phyloP scores from a whole-genome alignment of 2,797 vertebrate species.

The Malacoctenus gilli region DNA sequence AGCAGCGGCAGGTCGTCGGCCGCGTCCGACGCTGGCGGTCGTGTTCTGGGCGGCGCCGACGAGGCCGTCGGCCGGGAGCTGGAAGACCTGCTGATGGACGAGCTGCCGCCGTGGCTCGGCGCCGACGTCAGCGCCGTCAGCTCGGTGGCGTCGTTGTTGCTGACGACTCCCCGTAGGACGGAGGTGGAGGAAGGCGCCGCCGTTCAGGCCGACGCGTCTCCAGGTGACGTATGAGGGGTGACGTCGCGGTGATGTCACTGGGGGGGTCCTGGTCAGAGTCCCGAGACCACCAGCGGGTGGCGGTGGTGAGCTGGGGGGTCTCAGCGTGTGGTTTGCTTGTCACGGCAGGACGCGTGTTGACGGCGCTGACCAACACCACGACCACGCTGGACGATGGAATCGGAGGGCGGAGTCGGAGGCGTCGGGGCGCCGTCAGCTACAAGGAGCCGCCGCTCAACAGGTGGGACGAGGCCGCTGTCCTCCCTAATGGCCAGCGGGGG shows the following conservation, averaged over 20 bases:
- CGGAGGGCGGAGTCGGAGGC: conserved; percentile 52
- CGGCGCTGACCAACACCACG: conserved; percentile 72
- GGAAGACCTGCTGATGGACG: conserved; percentile 59
- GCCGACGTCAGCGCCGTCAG: conserved; percentile 26
- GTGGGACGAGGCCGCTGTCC: conserved; percentile 45
- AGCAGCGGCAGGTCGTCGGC: conserved; percentile 1
- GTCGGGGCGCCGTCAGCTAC: conserved; percentile 64
- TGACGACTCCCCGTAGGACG: conserved; percentile 32
- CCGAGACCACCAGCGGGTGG: no score
- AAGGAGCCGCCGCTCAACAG: conserved; percentile 78
- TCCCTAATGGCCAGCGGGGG: no score
- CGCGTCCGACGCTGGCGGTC: no score
- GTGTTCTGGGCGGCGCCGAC: no score
- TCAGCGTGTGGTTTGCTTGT: neutral
- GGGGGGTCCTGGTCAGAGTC: no score
- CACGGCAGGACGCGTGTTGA: conserved; percentile 62
- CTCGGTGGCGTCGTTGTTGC: conserved; percentile 1
- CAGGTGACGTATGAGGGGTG: no score
- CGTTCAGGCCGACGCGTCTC: conserved; percentile 19
- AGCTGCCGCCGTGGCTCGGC: conserved; percentile 71
- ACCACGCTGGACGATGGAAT: conserved; percentile 24
- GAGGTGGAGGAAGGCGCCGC: conserved; percentile 22
- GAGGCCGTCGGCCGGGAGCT: conserved; percentile 6
- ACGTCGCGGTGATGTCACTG: no score
- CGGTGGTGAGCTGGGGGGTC: no score